phyloP scores from a whole-genome alignment of 2,113 vertebrate genomes.

The Zapornia atra region DNA sequence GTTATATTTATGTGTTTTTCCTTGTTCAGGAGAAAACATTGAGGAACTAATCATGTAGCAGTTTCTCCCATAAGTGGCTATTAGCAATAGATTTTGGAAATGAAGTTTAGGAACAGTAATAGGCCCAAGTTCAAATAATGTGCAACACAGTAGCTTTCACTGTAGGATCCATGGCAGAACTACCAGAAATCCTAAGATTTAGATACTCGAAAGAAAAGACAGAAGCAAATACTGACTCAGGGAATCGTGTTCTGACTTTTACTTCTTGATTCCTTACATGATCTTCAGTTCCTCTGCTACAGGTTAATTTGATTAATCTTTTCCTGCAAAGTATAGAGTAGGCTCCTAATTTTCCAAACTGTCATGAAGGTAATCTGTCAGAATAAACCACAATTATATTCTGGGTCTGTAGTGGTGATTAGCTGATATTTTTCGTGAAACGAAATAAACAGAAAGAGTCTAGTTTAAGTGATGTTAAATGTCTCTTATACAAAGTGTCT shows the following conservation, averaged over 20 bases:
- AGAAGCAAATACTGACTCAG: not conserved
- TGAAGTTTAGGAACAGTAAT: not conserved
- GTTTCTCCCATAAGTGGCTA: not conserved
- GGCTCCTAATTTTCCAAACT: not conserved
- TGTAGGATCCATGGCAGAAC: not conserved
- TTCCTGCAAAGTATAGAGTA: not conserved
- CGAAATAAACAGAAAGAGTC: not conserved
- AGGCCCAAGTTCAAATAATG: not conserved
- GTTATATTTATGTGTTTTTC: not conserved
- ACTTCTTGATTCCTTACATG: not conserved
- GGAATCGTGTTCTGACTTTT: not conserved
- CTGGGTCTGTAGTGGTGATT: not conserved
- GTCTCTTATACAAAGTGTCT: not conserved
- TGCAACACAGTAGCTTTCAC: not conserved
- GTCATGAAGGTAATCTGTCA: not conserved
- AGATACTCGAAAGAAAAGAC: not conserved
- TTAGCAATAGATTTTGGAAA: not conserved
- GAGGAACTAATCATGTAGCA: not conserved
- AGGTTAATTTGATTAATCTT: not conserved
- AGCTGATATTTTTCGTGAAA: not conserved
- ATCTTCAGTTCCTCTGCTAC: not conserved
- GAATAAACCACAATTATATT: not conserved
- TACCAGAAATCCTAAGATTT: not conserved
- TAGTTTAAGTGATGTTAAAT: not conserved
- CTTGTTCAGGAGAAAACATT: not conserved